phyloP scores from a whole-genome alignment of 2,797 vertebrate genomes.

The Champsocephalus gunnari region DNA sequence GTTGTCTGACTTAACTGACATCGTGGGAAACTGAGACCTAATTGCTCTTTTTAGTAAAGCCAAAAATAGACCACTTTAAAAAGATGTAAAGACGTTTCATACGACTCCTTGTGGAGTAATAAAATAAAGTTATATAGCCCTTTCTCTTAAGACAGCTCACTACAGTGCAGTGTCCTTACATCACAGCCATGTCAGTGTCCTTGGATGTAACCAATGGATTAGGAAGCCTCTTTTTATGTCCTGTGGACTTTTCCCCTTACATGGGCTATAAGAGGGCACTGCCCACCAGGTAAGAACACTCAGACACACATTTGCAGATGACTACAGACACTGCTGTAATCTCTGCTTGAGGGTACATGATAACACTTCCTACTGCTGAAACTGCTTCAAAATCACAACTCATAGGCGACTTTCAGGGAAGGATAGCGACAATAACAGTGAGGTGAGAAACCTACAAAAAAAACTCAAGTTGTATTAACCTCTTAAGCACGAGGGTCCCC shows the following conservation, averaged over 20 bases:
- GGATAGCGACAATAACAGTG: constrained; percentile 34
- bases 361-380: constrained; percentile 38
- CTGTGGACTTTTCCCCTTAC: constrained; percentile 22
- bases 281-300: constrained; percentile 43
- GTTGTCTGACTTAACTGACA: neutral
- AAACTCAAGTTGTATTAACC: constrained; percentile 11
- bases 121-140: constrained; percentile 7
- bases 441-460: constrained; percentile 24
- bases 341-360: constrained; percentile 37
- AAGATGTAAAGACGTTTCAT: neutral
- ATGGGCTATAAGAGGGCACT: constrained; percentile 21
- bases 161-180: neutral
- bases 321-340: constrained; percentile 46
- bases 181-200: constrained; percentile 8
- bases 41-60: constrained; percentile 42
- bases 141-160: neutral
- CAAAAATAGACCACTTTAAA: constrained; percentile 32
- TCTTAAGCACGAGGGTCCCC: too few relatives aligned
- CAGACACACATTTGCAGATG: constrained; percentile 22
- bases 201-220: constrained; percentile 15
- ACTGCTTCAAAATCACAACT: constrained; percentile 49
- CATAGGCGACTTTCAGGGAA: constrained; percentile 34
- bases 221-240: constrained; percentile 9
- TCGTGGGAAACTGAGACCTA: constrained; percentile 25
- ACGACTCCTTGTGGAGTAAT: constrained; percentile 6